phyloP scores from a whole-genome alignment of 23 tunicate genomes.

The Trididemnum nubilum region DNA sequence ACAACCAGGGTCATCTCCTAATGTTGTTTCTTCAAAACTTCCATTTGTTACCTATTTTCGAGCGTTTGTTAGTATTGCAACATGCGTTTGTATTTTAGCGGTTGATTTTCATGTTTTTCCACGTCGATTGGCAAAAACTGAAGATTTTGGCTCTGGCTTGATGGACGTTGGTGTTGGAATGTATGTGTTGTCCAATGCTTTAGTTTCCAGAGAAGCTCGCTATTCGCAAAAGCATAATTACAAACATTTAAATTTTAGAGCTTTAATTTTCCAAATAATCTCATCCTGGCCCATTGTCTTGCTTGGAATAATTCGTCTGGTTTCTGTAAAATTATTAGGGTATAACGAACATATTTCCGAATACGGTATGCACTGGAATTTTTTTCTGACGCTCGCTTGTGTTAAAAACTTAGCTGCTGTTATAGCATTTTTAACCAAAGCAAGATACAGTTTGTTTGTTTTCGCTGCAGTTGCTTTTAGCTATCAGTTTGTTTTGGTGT shows the following conservation, averaged over 20 bases:
- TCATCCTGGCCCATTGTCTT: slow-evolving; percentile 70
- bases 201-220: slow-evolving; percentile 73
- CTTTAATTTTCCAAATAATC: slow-evolving; percentile 26
- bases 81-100: slow-evolving; percentile 77
- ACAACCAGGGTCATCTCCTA: background rate
- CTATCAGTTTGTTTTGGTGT: slow-evolving; percentile 54
- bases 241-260: background rate
- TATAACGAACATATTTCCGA: slow-evolving; percentile 88
- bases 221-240: background rate
- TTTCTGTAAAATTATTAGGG: slow-evolving; percentile 55
- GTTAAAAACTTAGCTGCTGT: slow-evolving; percentile 54
- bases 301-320: slow-evolving; percentile 47
- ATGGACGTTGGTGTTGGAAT: slow-evolving; percentile 87
- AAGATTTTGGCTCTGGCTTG: slow-evolving; percentile 71
- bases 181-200: slow-evolving; percentile 69
- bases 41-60: slow-evolving; percentile 61
- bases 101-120: slow-evolving; percentile 93
- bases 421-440: slow-evolving; percentile 25
- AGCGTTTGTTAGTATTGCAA: slow-evolving; percentile 37
- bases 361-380: slow-evolving; percentile 98
- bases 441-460: slow-evolving; percentile 7
- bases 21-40: slow-evolving; percentile 31
- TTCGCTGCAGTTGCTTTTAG: slow-evolving; percentile 11
- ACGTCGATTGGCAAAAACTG: slow-evolving; percentile 80
- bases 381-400: slow-evolving; percentile 80